These are phyloP conservation scores for Eidolon dupreanum DNA, from an alignment of 2,797 vertebrate species.

Conservation along the genomic window DNA sequence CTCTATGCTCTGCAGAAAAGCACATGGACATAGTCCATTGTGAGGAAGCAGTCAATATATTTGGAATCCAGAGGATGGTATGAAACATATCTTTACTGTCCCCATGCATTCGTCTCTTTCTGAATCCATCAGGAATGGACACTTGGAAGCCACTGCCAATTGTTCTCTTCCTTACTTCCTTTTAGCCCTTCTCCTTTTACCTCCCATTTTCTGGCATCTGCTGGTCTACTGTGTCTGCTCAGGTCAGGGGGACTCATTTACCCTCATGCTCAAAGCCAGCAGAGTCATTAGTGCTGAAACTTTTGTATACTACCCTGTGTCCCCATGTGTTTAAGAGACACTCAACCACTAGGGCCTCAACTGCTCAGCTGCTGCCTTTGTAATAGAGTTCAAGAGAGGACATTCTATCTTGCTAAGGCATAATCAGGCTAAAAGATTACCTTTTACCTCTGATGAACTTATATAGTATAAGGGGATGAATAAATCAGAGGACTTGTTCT, in stretches of 20 bases:
- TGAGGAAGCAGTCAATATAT: background rate
- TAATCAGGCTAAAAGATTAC: background rate
- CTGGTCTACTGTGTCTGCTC: background rate
- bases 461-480: background rate
- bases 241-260: background rate
- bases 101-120: background rate
- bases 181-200: background rate
- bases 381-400: background rate
- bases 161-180: background rate
- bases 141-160: rapidly evolving
- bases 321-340: background rate
- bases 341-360: background rate
- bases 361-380: background rate
- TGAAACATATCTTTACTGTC: background rate
- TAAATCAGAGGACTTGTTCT: background rate
- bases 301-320: background rate
- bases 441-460: background rate
- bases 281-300: background rate
- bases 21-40: background rate
- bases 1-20: background rate
- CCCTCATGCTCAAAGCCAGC: background rate
- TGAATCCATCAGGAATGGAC: background rate
- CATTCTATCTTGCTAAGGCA: background rate
- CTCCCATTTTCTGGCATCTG: background rate
- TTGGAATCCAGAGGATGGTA: background rate